These are phyloP conservation scores for Nothoprocta pentlandii DNA, from an alignment of 2,113 vertebrate genomes.

Conservation along the genomic window DNA sequence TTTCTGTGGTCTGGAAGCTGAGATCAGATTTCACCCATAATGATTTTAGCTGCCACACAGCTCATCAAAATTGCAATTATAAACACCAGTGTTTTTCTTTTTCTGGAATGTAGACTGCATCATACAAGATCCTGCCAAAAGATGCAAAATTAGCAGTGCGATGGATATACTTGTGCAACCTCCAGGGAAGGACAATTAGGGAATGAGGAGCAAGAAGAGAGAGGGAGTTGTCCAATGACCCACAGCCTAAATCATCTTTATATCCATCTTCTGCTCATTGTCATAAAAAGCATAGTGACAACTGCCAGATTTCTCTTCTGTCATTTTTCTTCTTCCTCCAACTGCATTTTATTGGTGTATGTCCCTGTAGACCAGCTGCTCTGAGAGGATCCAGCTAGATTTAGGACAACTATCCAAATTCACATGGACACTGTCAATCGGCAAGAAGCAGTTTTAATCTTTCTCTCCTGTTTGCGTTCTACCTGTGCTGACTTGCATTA, in stretches of 20 bases:
- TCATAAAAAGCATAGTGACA: not conserved
- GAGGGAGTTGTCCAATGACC: slow-evolving; percentile 4
- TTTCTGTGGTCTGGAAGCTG: slow-evolving; percentile 63
- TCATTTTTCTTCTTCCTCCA: not conserved
- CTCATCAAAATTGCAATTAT: slow-evolving; percentile 63
- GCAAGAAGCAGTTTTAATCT: slow-evolving; percentile 20
- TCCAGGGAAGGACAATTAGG: slow-evolving; percentile 35
- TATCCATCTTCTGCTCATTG: not conserved
- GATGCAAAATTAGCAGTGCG: slow-evolving; percentile 22
- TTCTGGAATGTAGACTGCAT: slow-evolving; percentile 58
- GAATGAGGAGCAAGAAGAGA: slow-evolving; percentile 20
- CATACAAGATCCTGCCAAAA: slow-evolving; percentile 50
- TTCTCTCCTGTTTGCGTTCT: slow-evolving; percentile 56
- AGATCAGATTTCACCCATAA: slow-evolving; percentile 62
- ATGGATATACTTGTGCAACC: slow-evolving; percentile 24
- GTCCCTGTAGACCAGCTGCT: not conserved
- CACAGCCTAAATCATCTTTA: slow-evolving; percentile 31
- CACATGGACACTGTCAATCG: slow-evolving; percentile 15
- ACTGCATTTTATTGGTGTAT: not conserved
- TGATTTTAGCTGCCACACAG: slow-evolving; percentile 69
- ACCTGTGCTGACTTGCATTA: slow-evolving; percentile 65
- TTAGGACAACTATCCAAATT: slow-evolving; percentile 12
- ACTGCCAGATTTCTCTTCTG: accelerated
- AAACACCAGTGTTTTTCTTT: slow-evolving; percentile 57
- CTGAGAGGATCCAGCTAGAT: not conserved